These are phyloP conservation scores for Myrmecobius fasciatus DNA, from an alignment of 2,113 vertebrate species.

Conservation along the genomic window DNA sequence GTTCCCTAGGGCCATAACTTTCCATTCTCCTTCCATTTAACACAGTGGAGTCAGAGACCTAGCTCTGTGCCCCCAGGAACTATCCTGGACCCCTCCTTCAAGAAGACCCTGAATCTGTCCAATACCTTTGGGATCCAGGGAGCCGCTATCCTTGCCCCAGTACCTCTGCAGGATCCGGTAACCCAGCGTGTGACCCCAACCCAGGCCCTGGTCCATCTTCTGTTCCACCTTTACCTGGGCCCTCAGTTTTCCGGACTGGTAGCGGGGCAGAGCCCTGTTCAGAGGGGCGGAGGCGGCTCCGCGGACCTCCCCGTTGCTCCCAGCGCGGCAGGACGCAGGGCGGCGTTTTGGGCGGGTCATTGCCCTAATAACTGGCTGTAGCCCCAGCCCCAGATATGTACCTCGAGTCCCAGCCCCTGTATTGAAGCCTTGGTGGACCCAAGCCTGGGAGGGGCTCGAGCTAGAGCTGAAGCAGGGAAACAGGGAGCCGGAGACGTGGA, in stretches of 20 bases:
- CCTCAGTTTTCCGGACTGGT: background rate
- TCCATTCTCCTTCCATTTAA: constrained; percentile 32
- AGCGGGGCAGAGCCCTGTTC: background rate
- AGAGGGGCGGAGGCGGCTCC: background rate
- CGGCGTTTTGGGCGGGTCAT: background rate
- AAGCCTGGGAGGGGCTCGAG: background rate
- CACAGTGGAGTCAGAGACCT: background rate
- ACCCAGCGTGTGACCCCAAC: background rate
- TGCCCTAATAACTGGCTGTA: background rate
- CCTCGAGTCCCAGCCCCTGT: background rate
- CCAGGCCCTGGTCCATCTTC: background rate
- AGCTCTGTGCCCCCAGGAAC: background rate
- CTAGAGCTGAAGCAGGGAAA: background rate
- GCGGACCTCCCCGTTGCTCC: background rate
- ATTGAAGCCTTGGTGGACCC: background rate
- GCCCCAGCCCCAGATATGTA: background rate
- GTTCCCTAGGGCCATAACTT: constrained; percentile 71
- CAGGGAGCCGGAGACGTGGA: background rate
- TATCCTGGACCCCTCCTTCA: background rate
- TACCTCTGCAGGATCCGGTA: background rate
- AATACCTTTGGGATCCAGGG: background rate
- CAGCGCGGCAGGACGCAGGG: background rate
- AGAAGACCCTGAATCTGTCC: background rate
- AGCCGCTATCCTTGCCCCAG: background rate
- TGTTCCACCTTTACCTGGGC: background rate